Base-by-base conservation (phyloP, 1,140 invertebrate genomes). In the Latrodectus geometricus region DNA sequence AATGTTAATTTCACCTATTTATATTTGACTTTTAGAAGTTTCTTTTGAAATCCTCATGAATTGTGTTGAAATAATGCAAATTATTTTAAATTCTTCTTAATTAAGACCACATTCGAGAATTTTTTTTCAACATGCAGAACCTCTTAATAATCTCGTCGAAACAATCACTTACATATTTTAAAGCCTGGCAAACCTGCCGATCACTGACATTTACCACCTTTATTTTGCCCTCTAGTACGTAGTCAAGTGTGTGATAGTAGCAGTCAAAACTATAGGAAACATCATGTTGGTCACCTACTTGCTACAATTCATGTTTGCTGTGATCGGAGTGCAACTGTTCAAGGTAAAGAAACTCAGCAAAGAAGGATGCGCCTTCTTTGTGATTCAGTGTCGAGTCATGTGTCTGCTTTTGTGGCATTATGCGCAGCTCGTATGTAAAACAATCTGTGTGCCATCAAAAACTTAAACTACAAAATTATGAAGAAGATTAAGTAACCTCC, bases 221-320 rank as follows among this genome's bases (percentile, higher is more conserved):
- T 88, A 79, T 88, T 87, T 87, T 89, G 87, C 84, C 61, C 82
- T 85, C 68, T 86, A 89, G 96, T 97, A 98, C 94, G 97, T 99
- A 94, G 97, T 99, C 92, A 97, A 98, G 93, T 99, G 97, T 94
- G 97, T 99, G 93, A 98, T 99, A 93, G 97, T 99, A 93, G 97
- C 97, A 90, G 96, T 99, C 91, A 99, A 98, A 95, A 98, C 97
- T 92, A 99, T 99, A 93, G 88, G 89, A 92, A 98, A 99, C 94
- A 99, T 99, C 94, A 97, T 98, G 93, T 94, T 99, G 94, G 97
- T 92, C 91, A 99, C 98, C 92, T 97, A 97, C 93, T 95, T 99
- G 90, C 96, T 99, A 90, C 96, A 99, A 93, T 99, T 99, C 95
- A 99, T 99, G 97, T 99, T 99, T 93, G 97, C 98, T 91, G 98